Evolutionary conservation across 53 echinoderm and acorn worm species (phyloP).

Genomic region (Echinarachnius parma): DNA sequence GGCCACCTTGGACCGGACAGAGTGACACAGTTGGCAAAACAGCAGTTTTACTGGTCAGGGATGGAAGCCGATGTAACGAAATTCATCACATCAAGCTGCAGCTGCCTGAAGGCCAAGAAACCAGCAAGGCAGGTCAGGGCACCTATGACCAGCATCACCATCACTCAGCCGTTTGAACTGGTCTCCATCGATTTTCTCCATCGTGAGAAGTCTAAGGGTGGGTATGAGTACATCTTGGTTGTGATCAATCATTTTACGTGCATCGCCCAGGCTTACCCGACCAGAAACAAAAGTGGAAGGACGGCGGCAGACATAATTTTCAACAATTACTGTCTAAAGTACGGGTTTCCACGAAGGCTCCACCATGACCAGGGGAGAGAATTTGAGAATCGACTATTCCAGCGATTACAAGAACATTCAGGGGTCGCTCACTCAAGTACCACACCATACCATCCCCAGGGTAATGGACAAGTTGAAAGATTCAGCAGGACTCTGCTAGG

Average conservation of each 20-base stretch:
- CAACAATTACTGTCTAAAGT: background rate
- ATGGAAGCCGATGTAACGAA: background rate
- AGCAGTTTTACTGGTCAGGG: background rate
- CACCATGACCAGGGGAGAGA: slow-evolving; percentile 1
- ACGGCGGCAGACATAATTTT: background rate
- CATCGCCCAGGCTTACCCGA: background rate
- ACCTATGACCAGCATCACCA: no score
- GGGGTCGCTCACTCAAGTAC: background rate
- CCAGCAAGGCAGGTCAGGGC: background rate
- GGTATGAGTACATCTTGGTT: background rate
- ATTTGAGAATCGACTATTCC: background rate
- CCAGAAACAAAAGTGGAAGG: background rate
- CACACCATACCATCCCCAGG: background rate
- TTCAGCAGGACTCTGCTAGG: background rate
- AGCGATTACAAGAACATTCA: background rate
- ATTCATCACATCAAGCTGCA: no score
- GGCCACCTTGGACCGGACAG: background rate
- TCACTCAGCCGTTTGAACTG: no score
- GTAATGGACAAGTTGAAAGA: no score
- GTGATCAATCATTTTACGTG: no score
- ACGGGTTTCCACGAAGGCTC: background rate
- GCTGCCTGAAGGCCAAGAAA: background rate
- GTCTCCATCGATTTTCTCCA: background rate
- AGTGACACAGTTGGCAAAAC: background rate
- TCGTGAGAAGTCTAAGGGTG: no score